Percentiles rank a stretch among this genome's conserved stretches.
phyloP scores from a whole-genome alignment of 2,113 vertebrate species.

The Puffinus mauretanicus region DNA sequence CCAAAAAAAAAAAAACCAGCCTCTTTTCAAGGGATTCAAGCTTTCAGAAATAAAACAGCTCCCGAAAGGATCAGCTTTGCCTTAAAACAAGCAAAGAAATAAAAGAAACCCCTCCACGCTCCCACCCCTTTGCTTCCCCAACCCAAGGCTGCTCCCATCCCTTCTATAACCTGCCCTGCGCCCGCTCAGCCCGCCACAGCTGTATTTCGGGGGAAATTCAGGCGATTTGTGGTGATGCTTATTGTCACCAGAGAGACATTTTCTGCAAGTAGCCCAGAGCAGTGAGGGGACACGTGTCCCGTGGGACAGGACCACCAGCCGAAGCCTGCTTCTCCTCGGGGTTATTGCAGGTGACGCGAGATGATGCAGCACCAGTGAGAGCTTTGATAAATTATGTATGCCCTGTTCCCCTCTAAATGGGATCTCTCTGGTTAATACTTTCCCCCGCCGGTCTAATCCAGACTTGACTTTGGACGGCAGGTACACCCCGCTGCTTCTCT shows the following conservation, averaged over 20 bases:
- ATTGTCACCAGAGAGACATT: neutral
- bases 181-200: neutral
- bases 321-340: neutral
- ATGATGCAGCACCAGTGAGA: neutral
- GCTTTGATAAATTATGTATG: neutral
- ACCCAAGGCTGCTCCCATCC: neutral
- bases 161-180: neutral
- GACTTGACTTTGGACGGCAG: neutral
- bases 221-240: neutral
- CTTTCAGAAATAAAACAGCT: neutral
- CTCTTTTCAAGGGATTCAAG: neutral
- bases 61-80: neutral
- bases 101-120: too few species aligned
- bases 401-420: neutral
- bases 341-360: neutral
- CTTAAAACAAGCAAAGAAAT: neutral
- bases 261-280: neutral
- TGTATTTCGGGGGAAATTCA: neutral
- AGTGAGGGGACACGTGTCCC: accelerated
- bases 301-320: neutral
- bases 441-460: accelerated
- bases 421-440: neutral
- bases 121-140: neutral
- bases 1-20: neutral
- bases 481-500: neutral